Evolutionary conservation across 2,888 invertebrate species (phyloP).

Genomic region (Rotaria macrura): DNA sequence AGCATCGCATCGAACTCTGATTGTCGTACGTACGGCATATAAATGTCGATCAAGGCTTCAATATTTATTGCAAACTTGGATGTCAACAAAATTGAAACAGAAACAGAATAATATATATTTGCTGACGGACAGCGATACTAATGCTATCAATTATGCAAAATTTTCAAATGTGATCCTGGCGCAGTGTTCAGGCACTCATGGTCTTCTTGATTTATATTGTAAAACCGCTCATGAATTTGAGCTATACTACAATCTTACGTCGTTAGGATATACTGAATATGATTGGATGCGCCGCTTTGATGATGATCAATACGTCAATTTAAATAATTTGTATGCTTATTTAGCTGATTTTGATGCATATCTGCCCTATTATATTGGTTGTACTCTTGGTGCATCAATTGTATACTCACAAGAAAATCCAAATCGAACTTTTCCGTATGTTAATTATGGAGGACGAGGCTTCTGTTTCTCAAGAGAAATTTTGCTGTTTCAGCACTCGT

Average conservation of each 20-base stretch:
- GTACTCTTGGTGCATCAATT: too few relatives aligned
- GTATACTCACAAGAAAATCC: too few relatives aligned
- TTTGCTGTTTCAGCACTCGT: too few relatives aligned
- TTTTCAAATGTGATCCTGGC: background rate
- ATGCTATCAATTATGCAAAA: background rate
- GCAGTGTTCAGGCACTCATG: background rate
- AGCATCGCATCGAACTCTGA: background rate
- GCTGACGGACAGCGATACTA: background rate
- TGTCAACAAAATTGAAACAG: background rate
- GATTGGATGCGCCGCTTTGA: conserved; percentile 18
- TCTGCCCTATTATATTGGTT: background rate
- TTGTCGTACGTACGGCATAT: background rate
- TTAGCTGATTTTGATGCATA: background rate
- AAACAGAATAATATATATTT: background rate
- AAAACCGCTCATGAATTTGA: background rate
- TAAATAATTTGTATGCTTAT: background rate
- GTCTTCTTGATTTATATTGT: background rate
- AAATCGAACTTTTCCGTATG: too few relatives aligned
- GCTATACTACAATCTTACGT: background rate
- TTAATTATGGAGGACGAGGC: too few relatives aligned
- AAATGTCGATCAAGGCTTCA: background rate
- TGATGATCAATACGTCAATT: conserved; percentile 15
- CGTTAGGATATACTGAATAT: background rate
- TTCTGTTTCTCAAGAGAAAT: too few relatives aligned
- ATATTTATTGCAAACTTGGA: background rate